These are phyloP conservation scores for Cheilosia scutellata DNA, from an alignment of 2,888 invertebrate species.

Conservation along the genomic window DNA sequence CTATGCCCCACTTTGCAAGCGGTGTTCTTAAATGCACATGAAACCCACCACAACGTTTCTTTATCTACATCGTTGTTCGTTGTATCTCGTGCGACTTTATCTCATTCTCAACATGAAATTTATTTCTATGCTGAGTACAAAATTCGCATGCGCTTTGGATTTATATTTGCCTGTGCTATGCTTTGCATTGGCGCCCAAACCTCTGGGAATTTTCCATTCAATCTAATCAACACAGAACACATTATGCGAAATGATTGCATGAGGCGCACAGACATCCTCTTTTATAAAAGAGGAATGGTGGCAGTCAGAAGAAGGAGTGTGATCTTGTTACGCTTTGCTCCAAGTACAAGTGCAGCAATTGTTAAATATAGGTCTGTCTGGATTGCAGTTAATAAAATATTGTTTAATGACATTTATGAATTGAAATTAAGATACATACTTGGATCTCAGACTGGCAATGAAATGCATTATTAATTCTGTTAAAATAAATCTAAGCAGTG, in stretches of 20 bases:
- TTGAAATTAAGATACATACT: too few species aligned
- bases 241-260: constrained; percentile 16
- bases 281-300: constrained; percentile 11
- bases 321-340: constrained; percentile 23
- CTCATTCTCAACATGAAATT: background rate
- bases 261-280: constrained; percentile 5
- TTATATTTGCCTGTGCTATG: constrained; percentile 20
- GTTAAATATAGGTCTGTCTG: constrained; percentile 38
- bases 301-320: constrained; percentile 1
- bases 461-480: too few species aligned
- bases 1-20: too few species aligned
- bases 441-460: too few species aligned
- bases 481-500: too few species aligned
- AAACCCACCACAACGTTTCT: too few species aligned
- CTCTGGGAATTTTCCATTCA: constrained; percentile 56
- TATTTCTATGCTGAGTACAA: constrained; percentile 4
- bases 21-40: too few species aligned
- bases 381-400: constrained; percentile 23
- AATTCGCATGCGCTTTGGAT: constrained; percentile 12
- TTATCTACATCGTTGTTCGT: too few species aligned
- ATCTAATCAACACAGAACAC: constrained; percentile 1
- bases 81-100: background rate
- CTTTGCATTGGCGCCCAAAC: constrained; percentile 8
- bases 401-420: too few species aligned
- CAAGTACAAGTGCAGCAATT: constrained; percentile 48